A percentile compares a stretch with the other conserved stretches of the same genome.
These are phyloP conservation scores for Trichomycterus rosablanca DNA, from an alignment of 2,113 vertebrate genomes.

Conservation along the genomic window DNA sequence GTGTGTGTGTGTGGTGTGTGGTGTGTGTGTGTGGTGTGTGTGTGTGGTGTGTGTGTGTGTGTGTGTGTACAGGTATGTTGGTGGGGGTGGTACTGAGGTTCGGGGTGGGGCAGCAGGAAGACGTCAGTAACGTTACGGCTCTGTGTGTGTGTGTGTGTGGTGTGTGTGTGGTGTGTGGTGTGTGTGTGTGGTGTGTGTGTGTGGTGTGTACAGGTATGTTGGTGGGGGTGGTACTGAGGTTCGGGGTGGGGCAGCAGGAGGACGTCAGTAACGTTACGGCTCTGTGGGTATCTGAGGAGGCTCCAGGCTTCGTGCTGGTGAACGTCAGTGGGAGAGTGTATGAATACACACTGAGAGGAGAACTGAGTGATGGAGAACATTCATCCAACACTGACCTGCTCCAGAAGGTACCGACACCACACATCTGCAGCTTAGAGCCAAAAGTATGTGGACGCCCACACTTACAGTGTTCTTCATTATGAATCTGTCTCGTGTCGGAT, in stretches of 20 bases:
- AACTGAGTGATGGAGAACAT: constrained; percentile 81
- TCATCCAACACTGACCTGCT: constrained; percentile 93
- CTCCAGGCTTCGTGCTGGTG: constrained; percentile 84
- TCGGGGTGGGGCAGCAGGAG: constrained; percentile 82
- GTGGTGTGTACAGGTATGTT: constrained; percentile 81
- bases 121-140: too few relatives aligned
- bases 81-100: too few relatives aligned
- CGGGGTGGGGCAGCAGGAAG: too few relatives aligned
- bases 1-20: too few relatives aligned
- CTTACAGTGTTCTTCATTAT: neutral
- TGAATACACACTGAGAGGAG: constrained; percentile 90
- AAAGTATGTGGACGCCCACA: too few relatives aligned
- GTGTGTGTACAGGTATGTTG: too few relatives aligned
- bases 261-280: constrained; percentile 79
- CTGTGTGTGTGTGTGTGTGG: too few relatives aligned
- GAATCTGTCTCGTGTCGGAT: neutral
- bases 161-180: too few relatives aligned
- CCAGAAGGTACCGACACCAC: constrained; percentile 83
- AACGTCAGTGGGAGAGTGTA: constrained; percentile 92
- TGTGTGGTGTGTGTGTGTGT: too few relatives aligned
- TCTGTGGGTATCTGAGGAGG: constrained; percentile 83
- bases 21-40: too few relatives aligned
- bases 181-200: too few relatives aligned
- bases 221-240: constrained; percentile 88
- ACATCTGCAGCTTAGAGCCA: too few relatives aligned